Evolutionary conservation across 2,113 vertebrate species (phyloP).

Genomic region (Suncus etruscus): DNA sequence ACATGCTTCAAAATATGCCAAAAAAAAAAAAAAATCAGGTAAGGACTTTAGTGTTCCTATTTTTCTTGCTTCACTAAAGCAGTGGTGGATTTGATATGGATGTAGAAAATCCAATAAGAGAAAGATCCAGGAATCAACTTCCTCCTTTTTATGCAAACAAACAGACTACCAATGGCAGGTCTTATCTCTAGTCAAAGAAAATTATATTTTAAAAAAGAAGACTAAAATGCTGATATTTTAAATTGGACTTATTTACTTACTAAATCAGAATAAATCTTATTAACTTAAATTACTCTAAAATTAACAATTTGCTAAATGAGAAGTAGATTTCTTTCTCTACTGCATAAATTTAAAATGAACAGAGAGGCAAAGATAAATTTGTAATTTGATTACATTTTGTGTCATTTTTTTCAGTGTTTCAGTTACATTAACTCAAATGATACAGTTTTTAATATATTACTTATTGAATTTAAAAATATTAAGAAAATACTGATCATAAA

Average conservation of each 20-base stretch:
- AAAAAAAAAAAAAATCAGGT: not conserved
- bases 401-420: constrained; percentile 46
- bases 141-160: not conserved
- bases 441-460: constrained; percentile 28
- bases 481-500: not conserved
- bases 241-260: not conserved
- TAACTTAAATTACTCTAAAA: constrained; percentile 21
- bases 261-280: not conserved
- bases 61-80: not conserved
- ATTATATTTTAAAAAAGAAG: not conserved
- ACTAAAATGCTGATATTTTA: not conserved
- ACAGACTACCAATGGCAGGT: not conserved
- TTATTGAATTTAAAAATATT: constrained; percentile 23
- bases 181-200: constrained; percentile 38
- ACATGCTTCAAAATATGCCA: not conserved
- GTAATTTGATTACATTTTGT: not conserved
- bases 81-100: not conserved
- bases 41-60: not conserved
- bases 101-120: constrained; percentile 6
- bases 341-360: constrained; percentile 17
- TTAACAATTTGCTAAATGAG: constrained; percentile 21
- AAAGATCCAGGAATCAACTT: not conserved
- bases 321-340: constrained; percentile 1
- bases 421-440: constrained; percentile 35
- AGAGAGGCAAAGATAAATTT: constrained; percentile 39